A percentile compares a stretch with the other conserved stretches of the same genome.
Conservation (phyloP, 1,140 invertebrate genomes). For the Drosophila pachea region DNA sequence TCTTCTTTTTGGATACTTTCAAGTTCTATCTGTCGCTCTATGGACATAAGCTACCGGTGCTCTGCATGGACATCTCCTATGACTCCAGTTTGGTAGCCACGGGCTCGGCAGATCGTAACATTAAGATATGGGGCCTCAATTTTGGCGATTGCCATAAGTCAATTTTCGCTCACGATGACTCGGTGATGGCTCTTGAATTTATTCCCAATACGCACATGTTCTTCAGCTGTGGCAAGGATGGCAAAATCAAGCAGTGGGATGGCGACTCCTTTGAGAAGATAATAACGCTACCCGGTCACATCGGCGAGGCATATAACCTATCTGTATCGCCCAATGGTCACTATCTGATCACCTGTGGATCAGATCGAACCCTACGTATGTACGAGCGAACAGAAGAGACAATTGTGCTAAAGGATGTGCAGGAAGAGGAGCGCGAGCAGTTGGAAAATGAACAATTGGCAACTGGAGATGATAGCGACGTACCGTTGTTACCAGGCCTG, state of each 20-base stretch:
- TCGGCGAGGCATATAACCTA: constrained; percentile 87
- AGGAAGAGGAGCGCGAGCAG: constrained; percentile 89
- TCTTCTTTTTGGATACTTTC: constrained; percentile 96
- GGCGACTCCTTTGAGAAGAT: constrained; percentile 95
- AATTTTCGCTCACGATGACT: constrained; percentile 95
- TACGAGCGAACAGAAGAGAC: constrained; percentile 93
- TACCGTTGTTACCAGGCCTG: constrained; percentile 86
- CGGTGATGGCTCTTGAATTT: constrained; percentile 93
- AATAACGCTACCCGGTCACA: constrained; percentile 89
- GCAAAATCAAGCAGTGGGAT: constrained; percentile 98
- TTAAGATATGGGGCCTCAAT: constrained; percentile 99
- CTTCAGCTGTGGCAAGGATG: constrained; percentile 96
- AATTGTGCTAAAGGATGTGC: constrained; percentile 94
- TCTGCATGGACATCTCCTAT: constrained; percentile 95
- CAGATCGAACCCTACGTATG: constrained; percentile 92
- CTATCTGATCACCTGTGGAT: constrained; percentile 89
- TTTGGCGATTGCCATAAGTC: constrained; percentile 97
- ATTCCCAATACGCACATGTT: constrained; percentile 95
- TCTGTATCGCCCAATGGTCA: constrained; percentile 90
- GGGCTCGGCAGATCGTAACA: constrained; percentile 95
- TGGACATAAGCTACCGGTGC: constrained; percentile 96
- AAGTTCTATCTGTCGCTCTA: constrained; percentile 98
- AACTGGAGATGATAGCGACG: constrained; percentile 84
- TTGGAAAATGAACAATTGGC: constrained; percentile 85
- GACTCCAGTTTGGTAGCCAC: constrained; percentile 95